These are phyloP conservation scores for Chinchilla lanigera DNA, from an alignment of 2,113 vertebrate species.

Conservation along the genomic window DNA sequence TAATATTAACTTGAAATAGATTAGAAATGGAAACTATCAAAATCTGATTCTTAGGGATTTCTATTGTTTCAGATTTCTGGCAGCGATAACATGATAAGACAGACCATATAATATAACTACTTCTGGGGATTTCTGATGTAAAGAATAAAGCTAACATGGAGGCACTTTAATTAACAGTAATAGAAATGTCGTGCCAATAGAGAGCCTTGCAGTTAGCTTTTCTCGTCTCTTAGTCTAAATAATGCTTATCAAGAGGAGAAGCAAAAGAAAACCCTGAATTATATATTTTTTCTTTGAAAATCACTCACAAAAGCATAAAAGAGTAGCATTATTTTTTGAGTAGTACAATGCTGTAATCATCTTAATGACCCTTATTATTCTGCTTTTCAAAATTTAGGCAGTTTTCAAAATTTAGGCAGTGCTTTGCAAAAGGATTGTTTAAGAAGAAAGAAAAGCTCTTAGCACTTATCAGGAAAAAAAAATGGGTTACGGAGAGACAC, in stretches of 20 bases:
- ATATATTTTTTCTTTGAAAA: slow-evolving; percentile 60
- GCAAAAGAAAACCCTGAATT: slow-evolving; percentile 52
- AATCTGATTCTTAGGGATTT: slow-evolving; percentile 76
- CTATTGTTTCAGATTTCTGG: slow-evolving; percentile 83
- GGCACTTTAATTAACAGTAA: slow-evolving; percentile 46
- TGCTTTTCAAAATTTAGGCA: slow-evolving; percentile 45
- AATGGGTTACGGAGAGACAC: not conserved
- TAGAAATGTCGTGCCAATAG: slow-evolving; percentile 19
- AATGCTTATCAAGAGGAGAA: slow-evolving; percentile 45
- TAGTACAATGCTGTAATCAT: slow-evolving; percentile 57
- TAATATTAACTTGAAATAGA: slow-evolving; percentile 85
- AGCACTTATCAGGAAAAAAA: not conserved
- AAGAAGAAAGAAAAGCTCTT: slow-evolving; percentile 50
- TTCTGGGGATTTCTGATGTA: slow-evolving; percentile 54
- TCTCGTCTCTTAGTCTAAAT: slow-evolving; percentile 46
- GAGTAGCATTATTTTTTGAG: slow-evolving; percentile 32
- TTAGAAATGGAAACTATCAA: slow-evolving; percentile 84
- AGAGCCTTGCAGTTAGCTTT: slow-evolving; percentile 35
- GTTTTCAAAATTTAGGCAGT: slow-evolving; percentile 39
- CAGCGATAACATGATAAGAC: slow-evolving; percentile 73
- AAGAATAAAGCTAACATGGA: not conserved
- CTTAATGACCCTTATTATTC: slow-evolving; percentile 61
- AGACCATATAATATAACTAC: slow-evolving; percentile 68
- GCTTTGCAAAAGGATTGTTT: slow-evolving; percentile 43
- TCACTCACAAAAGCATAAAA: slow-evolving; percentile 48